phyloP scores from a whole-genome alignment of 2,113 vertebrate genomes.

The Gasterosteus nipponicus region DNA sequence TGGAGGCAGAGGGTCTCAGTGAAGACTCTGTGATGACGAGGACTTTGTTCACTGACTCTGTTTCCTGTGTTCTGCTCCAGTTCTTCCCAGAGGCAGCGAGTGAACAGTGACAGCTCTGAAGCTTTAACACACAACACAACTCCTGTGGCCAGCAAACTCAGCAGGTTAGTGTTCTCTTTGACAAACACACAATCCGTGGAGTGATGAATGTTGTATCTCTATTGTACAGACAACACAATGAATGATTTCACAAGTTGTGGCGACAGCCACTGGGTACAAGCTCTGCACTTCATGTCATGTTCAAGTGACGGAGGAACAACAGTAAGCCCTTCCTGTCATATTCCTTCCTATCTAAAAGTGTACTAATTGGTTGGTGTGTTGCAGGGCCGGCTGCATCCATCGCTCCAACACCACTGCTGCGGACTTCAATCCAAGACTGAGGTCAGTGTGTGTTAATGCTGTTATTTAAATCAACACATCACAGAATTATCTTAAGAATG shows the following conservation, averaged over 20 bases:
- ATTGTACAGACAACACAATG: background rate
- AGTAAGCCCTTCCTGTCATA: background rate
- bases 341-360: background rate
- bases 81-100: slow-evolving; percentile 65
- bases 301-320: background rate
- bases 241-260: background rate
- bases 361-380: slow-evolving; percentile 3
- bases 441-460: slow-evolving; percentile 51
- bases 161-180: slow-evolving; percentile 63
- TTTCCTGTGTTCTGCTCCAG: slow-evolving; percentile 44
- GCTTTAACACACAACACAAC: slow-evolving; percentile 55
- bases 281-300: background rate
- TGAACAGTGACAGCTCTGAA: slow-evolving; percentile 77
- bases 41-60: slow-evolving; percentile 1
- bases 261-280: background rate
- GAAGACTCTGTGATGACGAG: background rate
- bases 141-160: slow-evolving; percentile 72
- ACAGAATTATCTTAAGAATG: background rate
- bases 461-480: background rate
- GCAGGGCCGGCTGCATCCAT: slow-evolving; percentile 75
- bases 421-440: slow-evolving; percentile 66
- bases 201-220: no score
- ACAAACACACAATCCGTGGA: background rate
- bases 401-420: slow-evolving; percentile 76
- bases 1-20: background rate